These are phyloP conservation scores for Uropsilus gracilis DNA, from an alignment of 2,113 vertebrate genomes.

Conservation along the genomic window DNA sequence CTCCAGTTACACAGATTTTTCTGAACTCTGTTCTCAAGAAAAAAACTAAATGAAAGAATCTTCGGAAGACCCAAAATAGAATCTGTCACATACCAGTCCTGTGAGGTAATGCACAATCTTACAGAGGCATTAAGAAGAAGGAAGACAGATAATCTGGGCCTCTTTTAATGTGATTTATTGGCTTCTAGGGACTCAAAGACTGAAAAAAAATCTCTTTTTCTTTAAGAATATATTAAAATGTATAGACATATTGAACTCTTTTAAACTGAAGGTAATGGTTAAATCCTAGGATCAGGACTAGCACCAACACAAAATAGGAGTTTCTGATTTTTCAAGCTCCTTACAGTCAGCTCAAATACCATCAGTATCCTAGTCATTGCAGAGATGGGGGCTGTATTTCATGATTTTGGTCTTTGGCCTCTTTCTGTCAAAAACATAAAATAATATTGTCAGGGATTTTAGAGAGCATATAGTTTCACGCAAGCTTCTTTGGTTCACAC, in stretches of 20 bases:
- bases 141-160: conserved; percentile 64
- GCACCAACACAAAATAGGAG: neutral
- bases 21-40: conserved; percentile 74
- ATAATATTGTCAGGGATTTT: neutral
- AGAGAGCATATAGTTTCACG: neutral
- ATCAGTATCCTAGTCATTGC: neutral
- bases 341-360: neutral
- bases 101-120: conserved; percentile 62
- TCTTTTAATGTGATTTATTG: conserved; percentile 73
- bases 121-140: conserved; percentile 47
- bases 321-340: neutral
- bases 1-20: conserved; percentile 61
- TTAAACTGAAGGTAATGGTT: conserved; percentile 64
- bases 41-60: conserved; percentile 62
- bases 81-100: conserved; percentile 68
- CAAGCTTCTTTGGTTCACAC: conserved; percentile 40
- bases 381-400: conserved; percentile 5
- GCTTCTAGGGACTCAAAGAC: conserved; percentile 67
- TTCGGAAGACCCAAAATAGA: conserved; percentile 74
- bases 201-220: conserved; percentile 46
- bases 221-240: conserved; percentile 52
- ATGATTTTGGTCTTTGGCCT: conserved; percentile 30
- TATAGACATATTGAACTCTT: conserved; percentile 28
- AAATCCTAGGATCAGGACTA: conserved; percentile 48
- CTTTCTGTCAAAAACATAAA: conserved; percentile 54